Percentiles rank a stretch among this genome's conserved stretches.
phyloP scores from a whole-genome alignment of 2,888 invertebrate genomes.

The Enoplolaimus lenunculus region DNA sequence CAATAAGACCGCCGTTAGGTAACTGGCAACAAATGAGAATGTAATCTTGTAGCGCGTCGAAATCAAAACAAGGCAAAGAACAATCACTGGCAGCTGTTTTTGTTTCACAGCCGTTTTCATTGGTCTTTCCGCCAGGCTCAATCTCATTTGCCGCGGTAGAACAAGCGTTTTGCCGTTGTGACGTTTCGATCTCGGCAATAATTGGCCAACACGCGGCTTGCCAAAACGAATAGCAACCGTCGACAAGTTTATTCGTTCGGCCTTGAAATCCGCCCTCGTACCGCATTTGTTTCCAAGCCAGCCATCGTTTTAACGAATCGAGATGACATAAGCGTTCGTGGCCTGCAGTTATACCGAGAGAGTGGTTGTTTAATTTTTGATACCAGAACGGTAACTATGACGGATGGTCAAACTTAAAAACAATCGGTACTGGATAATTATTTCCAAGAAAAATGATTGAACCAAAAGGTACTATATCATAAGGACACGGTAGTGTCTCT shows the following conservation, averaged over 20 bases:
- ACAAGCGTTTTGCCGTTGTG: slow-evolving; percentile 20
- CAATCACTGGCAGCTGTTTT: too few relatives aligned
- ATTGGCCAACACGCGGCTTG: slow-evolving; percentile 82
- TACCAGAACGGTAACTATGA: too few relatives aligned
- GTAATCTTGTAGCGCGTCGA: slow-evolving; percentile 70
- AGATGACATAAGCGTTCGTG: slow-evolving; percentile 17
- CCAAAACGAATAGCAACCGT: slow-evolving; percentile 98
- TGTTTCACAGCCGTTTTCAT: too few relatives aligned
- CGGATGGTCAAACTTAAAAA: too few relatives aligned
- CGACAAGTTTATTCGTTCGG: slow-evolving; percentile 91
- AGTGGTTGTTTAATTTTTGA: too few relatives aligned
- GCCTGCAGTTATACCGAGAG: too few relatives aligned
- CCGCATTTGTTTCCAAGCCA: slow-evolving; percentile 73
- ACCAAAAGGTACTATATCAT: too few relatives aligned
- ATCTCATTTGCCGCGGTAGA: not conserved
- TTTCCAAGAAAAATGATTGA: too few relatives aligned
- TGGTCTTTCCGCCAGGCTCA: not conserved
- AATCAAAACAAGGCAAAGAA: slow-evolving; percentile 26
- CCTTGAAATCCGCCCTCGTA: slow-evolving; percentile 92
- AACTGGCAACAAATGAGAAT: slow-evolving; percentile 80
- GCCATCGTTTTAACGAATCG: slow-evolving; percentile 55
- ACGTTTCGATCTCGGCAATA: slow-evolving; percentile 57
- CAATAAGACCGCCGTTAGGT: slow-evolving; percentile 69
- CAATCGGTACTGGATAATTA: too few relatives aligned
- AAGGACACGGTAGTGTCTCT: too few relatives aligned